These are phyloP conservation scores for Lordiphosa clarofinis DNA, from an alignment of 1,140 invertebrate genomes.

Conservation along the genomic window DNA sequence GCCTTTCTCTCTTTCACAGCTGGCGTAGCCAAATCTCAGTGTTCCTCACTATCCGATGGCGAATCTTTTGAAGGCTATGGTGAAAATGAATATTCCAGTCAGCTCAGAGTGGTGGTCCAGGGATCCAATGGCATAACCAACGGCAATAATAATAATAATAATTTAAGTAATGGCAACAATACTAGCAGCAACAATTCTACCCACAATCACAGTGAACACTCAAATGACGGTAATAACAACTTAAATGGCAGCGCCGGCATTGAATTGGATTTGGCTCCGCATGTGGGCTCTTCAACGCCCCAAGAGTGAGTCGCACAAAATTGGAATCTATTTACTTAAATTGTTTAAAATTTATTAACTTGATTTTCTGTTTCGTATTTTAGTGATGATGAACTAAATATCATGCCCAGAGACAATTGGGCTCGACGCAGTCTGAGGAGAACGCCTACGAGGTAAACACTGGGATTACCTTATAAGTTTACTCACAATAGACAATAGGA, in stretches of 20 bases:
- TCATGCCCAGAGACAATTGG: slow-evolving; percentile 87
- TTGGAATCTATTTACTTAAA: slow-evolving; percentile 2
- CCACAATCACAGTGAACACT: slow-evolving; percentile 56
- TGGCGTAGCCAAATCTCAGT: slow-evolving; percentile 80
- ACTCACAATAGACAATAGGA: slow-evolving; percentile 12
- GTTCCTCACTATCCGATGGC: slow-evolving; percentile 83
- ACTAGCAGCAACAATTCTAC: slow-evolving; percentile 15
- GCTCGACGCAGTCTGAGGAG: slow-evolving; percentile 87
- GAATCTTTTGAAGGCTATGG: slow-evolving; percentile 85
- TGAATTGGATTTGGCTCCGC: slow-evolving; percentile 75
- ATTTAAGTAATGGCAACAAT: slow-evolving; percentile 35
- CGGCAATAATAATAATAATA: slow-evolving; percentile 26
- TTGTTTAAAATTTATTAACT: slow-evolving; percentile 38
- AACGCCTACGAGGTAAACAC: slow-evolving; percentile 85
- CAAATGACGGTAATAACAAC: slow-evolving; percentile 70
- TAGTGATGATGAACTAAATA: slow-evolving; percentile 79
- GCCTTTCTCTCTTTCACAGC: slow-evolving; percentile 18
- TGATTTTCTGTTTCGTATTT: slow-evolving; percentile 34
- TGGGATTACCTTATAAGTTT: neutral
- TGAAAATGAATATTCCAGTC: slow-evolving; percentile 79
- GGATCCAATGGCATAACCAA: slow-evolving; percentile 20
- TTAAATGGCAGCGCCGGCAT: slow-evolving; percentile 63
- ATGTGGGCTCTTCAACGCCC: slow-evolving; percentile 60
- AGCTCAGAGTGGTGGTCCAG: slow-evolving; percentile 30
- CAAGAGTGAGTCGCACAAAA: slow-evolving; percentile 50